Base-by-base conservation (phyloP, 2,888 invertebrate genomes). In the Sepiola atlantica region DNA sequence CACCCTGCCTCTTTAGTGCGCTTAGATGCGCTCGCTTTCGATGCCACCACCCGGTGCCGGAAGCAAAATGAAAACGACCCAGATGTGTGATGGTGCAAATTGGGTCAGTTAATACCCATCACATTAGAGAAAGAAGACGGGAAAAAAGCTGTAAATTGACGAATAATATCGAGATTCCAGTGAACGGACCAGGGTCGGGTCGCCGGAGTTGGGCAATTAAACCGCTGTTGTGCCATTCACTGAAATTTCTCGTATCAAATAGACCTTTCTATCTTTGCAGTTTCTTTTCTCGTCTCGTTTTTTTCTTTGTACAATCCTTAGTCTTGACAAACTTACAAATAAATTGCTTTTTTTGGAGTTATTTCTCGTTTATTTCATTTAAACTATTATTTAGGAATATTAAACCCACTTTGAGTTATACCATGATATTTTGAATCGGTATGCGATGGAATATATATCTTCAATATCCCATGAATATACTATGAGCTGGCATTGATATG, bases 31-130 rank as follows among this genome's bases (percentile, higher is more conserved):
- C 14, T n/a, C 77, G n/a, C 77, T 77, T 14, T 77, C 77, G 32
- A n/a, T 77, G 77, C n/a, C n/a, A 32, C 77, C n/a, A 77, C n/a
- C n/a, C 77, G 32, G 32, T 4, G 77, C 77, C 77, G n/a, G 77
- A 77, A 77, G n/a, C n/a, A n/a, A 77, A 45, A n/a, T 77, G n/a
- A n/a, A n/a, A 77, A 77, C n/a, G 77, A n/a, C 77, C n/a, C 77
- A 77, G n/a, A 77, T 77, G 77, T n/a, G n/a, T 77, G n/a, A 77
- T 4, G n/a, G 77, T 32, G n/a, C 77, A 77, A 77, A 77, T 77
- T 77, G 77, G 77, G 77, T 77, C 77, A 77, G 77, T 77, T 77
- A 77, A 77, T 77, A 14, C 32, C 77, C 77, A 77, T 77, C 77
- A 32, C 77, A 77, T 77, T 77, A n/a, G 1, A 77, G 77, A 45